Evolutionary conservation across 2,113 vertebrate species (phyloP).

Genomic region (Corythoichthys haematopterus): DNA sequence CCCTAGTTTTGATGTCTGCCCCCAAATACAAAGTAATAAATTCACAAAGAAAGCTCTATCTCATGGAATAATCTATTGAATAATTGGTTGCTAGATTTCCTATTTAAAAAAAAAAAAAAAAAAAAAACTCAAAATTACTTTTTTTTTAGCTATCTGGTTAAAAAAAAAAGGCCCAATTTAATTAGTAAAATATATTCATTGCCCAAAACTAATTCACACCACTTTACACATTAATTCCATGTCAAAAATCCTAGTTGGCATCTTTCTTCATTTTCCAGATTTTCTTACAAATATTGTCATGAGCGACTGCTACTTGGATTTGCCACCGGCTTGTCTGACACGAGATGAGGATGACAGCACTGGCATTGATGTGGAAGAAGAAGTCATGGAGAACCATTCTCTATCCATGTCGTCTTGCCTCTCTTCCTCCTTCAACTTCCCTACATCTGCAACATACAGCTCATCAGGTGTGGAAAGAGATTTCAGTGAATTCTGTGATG

Average conservation of each 20-base stretch:
- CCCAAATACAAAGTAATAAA: no score
- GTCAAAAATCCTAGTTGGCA: neutral
- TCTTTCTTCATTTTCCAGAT: conserved; percentile 62
- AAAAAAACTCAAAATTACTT: no score
- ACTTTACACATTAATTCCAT: neutral
- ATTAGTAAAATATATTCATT: no score
- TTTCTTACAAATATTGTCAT: conserved; percentile 78
- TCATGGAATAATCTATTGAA: no score
- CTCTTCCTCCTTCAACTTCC: conserved; percentile 69
- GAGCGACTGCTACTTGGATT: conserved; percentile 65
- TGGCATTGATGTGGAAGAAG: conserved; percentile 63
- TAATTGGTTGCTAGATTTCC: no score
- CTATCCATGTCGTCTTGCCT: conserved; percentile 69
- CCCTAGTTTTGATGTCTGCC: no score
- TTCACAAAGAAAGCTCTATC: no score
- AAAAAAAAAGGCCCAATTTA: no score
- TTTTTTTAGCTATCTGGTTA: no score
- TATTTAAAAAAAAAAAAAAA: no score
- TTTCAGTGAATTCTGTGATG: conserved; percentile 81
- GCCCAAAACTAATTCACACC: neutral
- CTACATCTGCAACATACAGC: conserved; percentile 74
- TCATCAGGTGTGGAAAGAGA: conserved; percentile 86
- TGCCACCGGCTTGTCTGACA: conserved; percentile 34
- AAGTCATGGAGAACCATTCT: conserved; percentile 52
- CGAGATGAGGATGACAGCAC: conserved; percentile 57